phyloP scores from a whole-genome alignment of 2,888 invertebrate genomes.

The Oxycera nigricornis region DNA sequence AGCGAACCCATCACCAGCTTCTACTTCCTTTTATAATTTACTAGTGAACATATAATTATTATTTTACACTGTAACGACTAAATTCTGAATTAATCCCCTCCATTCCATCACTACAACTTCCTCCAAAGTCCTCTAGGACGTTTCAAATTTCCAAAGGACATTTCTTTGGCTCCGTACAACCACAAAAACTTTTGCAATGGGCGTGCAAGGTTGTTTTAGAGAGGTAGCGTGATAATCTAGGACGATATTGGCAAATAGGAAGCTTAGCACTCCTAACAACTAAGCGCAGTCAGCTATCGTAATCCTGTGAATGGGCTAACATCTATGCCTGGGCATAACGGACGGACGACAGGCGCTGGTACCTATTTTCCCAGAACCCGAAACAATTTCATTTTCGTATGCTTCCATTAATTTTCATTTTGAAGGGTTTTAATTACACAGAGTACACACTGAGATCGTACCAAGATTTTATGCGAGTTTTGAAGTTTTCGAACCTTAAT shows the following conservation, averaged over 20 bases:
- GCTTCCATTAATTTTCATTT: slow-evolving; percentile 36
- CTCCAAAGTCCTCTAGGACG: no score
- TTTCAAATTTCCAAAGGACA: background rate
- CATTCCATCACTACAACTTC: no score
- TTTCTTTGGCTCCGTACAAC: background rate
- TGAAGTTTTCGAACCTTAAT: slow-evolving; percentile 16
- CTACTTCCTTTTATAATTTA: no score
- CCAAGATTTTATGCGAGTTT: slow-evolving; percentile 15
- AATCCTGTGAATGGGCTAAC: background rate
- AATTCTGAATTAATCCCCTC: no score
- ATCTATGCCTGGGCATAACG: background rate
- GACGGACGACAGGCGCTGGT: background rate
- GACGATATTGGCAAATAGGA: background rate
- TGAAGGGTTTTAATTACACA: slow-evolving; percentile 33
- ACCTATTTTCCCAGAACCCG: slow-evolving; percentile 1
- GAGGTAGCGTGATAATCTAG: background rate
- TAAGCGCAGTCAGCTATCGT: background rate
- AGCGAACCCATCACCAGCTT: no score
- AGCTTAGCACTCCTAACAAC: background rate
- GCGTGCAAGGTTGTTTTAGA: background rate
- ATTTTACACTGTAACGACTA: no score
- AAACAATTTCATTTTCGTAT: slow-evolving; percentile 9
- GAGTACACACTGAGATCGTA: background rate
- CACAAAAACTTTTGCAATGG: background rate
- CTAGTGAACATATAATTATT: no score